These are phyloP conservation scores for Pongo pygmaeus DNA, from an alignment of 2,113 vertebrate species.

Conservation along the genomic window DNA sequence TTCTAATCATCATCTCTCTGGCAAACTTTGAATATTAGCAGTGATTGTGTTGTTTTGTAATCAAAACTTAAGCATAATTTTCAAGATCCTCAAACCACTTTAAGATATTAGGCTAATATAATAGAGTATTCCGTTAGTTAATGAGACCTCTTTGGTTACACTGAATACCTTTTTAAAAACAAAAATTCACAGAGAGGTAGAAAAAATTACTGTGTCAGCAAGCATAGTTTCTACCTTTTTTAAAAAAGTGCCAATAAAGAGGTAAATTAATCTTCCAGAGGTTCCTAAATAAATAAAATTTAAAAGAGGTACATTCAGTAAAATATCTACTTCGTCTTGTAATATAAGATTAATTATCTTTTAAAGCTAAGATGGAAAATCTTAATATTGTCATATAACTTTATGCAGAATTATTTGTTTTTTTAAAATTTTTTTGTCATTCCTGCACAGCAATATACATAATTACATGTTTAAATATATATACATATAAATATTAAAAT, in stretches of 20 bases:
- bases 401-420: not conserved
- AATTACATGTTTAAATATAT: not conserved
- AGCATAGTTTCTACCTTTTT: not conserved
- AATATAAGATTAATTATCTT: not conserved
- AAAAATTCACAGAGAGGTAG: not conserved
- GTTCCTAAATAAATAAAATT: too few species aligned
- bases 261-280: too few species aligned
- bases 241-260: too few species aligned
- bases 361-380: not conserved
- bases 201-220: not conserved
- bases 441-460: not conserved
- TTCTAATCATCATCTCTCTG: not conserved
- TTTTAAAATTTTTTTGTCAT: too few species aligned
- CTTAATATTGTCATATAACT: not conserved
- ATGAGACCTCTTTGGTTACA: conserved; percentile 2
- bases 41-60: not conserved
- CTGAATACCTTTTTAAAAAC: not conserved
- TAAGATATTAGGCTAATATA: not conserved
- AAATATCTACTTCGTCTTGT: not conserved
- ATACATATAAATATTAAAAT: not conserved
- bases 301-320: not conserved
- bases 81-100: not conserved
- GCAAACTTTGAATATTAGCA: not conserved
- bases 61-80: not conserved
- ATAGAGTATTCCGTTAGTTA: not conserved